Evolutionary conservation across 2,888 invertebrate species (phyloP), one percentile per base, ranked within the genome.

Genomic region (Drosophila falleni): DNA sequence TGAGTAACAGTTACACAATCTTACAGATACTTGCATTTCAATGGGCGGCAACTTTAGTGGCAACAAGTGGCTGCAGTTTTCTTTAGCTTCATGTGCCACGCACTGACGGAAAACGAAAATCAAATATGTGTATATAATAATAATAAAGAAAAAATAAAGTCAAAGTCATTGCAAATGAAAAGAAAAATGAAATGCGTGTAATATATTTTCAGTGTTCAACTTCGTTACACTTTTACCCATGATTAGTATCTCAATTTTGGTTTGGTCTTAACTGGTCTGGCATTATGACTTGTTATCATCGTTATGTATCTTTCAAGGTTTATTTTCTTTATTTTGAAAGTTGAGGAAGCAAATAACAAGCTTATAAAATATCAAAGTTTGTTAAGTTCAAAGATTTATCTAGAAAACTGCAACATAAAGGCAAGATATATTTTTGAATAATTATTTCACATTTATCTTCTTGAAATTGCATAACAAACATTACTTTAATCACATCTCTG

Each of bases 211-310:
- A 13, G 23, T 56, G 51, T 63, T 62, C 68, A 53, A 53, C 35
- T 83, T 88, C 68, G 78, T 70, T 83, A 83, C 80, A 80, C 83
- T 83, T 82, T 83, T 83, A 71, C 80, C 65, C 33, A 26, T 31
- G 53, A 76, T 75, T 62, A 56, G 51, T 70, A 71, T 71, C 64
- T 77, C 39, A 42, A 19, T 15, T n/a, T 31, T 13, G 33, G 50
- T 50, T 4, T 35, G 39, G 16, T 41, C 29, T 50, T 41, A n/a
- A 46, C 42, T 16, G 23, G 46, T 60, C 29, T 39, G 54, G 39
- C 31, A 44, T 69, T 71, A 59, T 16, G 55, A 42, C 73, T 76
- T 66, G 72, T 77, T 77, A 76, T 71, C 77, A 49, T 39, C 49
- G 44, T 42, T 61, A 50, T 46, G 37, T 16, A 60, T 76, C 56